Conservation (phyloP, 2,113 vertebrate genomes). For the Potamarius usumacintae region DNA sequence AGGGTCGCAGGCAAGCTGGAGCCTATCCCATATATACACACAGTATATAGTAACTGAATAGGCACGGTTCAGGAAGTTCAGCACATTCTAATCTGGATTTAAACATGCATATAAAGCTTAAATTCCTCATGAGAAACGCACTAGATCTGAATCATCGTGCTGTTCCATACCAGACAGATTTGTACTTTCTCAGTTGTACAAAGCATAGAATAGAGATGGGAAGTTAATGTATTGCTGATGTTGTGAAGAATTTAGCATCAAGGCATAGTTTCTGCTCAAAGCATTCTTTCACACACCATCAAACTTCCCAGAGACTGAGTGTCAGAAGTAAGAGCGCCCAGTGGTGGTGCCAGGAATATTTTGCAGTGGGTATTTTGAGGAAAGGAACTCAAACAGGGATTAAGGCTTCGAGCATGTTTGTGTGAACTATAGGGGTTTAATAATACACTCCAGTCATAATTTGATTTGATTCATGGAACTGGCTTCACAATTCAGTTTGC, state of each 20-base stretch:
- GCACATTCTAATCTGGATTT: no score
- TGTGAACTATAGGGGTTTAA: background rate
- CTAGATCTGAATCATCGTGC: background rate
- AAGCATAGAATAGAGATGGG: background rate
- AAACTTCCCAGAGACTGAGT: background rate
- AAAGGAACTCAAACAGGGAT: no score
- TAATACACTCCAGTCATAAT: background rate
- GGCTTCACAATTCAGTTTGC: background rate
- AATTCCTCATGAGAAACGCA: background rate
- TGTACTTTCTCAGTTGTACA: background rate
- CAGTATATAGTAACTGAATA: no score
- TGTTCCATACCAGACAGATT: background rate
- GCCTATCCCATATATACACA: no score
- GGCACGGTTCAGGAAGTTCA: no score
- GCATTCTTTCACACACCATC: conserved; percentile 9
- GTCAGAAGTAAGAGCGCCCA: background rate
- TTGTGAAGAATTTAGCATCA: conserved; percentile 1
- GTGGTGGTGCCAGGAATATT: background rate
- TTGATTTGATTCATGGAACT: background rate
- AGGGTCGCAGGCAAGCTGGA: no score
- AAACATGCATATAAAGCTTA: background rate
- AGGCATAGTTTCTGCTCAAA: background rate
- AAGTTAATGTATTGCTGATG: conserved; percentile 3
- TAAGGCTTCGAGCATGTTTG: background rate
- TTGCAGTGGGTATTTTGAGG: background rate